Percentiles rank a stretch among this genome's conserved stretches.
phyloP scores from a whole-genome alignment of 2,888 invertebrate genomes.

The Stictocephala bisonia region DNA sequence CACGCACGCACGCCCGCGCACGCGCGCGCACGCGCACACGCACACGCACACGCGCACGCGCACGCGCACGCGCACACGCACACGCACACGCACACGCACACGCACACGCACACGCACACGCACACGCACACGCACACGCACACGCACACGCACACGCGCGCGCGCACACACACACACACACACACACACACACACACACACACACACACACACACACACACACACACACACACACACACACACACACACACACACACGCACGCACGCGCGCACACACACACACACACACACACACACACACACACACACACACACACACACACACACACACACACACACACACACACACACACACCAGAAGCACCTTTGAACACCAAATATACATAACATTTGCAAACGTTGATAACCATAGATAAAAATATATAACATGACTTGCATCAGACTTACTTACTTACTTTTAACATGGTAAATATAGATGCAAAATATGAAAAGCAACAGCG shows the following conservation, averaged over 20 bases:
- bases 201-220: constrained; percentile 35
- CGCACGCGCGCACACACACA: constrained; percentile 29
- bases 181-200: constrained; percentile 36
- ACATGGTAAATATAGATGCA: too few relatives aligned
- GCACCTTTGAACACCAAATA: too few relatives aligned
- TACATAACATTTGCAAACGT: too few relatives aligned
- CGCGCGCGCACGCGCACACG: constrained; percentile 2
- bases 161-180: constrained; percentile 36
- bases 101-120: constrained; percentile 33
- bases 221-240: constrained; percentile 39
- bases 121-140: constrained; percentile 35
- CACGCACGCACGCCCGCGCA: too few relatives aligned
- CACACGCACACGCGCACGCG: constrained; percentile 15
- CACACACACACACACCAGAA: constrained; percentile 22
- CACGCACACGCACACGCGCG: constrained; percentile 31
- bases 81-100: constrained; percentile 35
- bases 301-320: constrained; percentile 38
- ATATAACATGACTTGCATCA: too few relatives aligned
- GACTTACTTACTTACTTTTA: too few relatives aligned
- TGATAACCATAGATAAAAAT: too few relatives aligned
- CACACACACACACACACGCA: constrained; percentile 32
- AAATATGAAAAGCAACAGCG: too few relatives aligned
- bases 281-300: constrained; percentile 39
- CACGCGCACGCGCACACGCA: constrained; percentile 31
- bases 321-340: constrained; percentile 39